A percentile compares a stretch with the other conserved stretches of the same genome.
phyloP scores from a whole-genome alignment of 64 coral and sea anemone genomes.

The Trachythela sp. region DNA sequence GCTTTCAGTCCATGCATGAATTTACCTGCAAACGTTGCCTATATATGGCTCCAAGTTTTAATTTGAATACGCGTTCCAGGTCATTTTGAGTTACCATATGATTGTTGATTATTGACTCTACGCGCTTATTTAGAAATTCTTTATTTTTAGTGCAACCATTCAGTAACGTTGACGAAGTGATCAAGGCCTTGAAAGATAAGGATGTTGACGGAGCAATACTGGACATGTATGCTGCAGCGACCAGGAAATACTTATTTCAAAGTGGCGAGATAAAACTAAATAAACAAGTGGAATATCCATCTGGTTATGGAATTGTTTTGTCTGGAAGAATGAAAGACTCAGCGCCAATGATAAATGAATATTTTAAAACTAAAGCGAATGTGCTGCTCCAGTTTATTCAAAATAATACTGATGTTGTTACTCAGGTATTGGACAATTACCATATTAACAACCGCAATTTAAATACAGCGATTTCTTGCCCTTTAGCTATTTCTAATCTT shows the following conservation, averaged over 20 bases:
- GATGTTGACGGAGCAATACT: background rate
- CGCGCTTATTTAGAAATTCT: no score
- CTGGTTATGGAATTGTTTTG: slow-evolving; percentile 14
- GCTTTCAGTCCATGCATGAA: no score
- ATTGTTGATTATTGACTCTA: no score
- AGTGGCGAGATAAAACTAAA: background rate
- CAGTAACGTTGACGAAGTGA: background rate
- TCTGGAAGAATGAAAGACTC: slow-evolving; percentile 2
- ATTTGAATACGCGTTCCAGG: no score
- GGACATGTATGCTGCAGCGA: slow-evolving; percentile 1
- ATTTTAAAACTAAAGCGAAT: background rate
- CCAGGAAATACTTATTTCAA: background rate
- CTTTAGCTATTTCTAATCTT: no score
- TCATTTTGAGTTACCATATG: no score
- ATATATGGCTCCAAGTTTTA: no score
- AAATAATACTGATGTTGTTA: background rate
- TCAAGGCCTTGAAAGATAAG: background rate
- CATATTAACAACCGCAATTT: no score
- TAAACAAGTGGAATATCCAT: background rate
- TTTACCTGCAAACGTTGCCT: no score
- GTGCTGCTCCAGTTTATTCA: background rate
- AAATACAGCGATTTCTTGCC: no score
- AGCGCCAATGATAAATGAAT: slow-evolving; percentile 4
- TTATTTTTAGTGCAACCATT: background rate
- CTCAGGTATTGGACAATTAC: no score